Evolutionary conservation across 2,888 invertebrate species (phyloP), one percentile per base, ranked within the genome.

Genomic region (Patella depressa): DNA sequence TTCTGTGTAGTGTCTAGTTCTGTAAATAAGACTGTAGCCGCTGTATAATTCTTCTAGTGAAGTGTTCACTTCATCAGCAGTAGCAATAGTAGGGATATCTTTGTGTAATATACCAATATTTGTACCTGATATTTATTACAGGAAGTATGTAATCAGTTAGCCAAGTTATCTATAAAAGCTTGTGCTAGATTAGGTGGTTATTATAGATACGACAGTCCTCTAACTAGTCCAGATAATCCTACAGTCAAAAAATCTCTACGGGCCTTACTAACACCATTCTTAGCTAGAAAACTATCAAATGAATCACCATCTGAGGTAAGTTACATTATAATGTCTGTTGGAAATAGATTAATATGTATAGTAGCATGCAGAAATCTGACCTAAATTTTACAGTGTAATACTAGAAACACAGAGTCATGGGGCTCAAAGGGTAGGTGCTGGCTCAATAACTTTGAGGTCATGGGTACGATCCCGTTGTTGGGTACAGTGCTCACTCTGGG

Each of bases 91-190:
- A 1, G 0, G n/a, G 65, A 65, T 9, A 45, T 45, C 9, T 45
- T 9, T 45, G 1, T 45, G 45, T 45, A 45, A 45, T 45, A 45
- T 45, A 7, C 9, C 9, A 45, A 45, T 45, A 45, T 45, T 9
- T 45, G 7, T 45, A 45, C 9, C 14, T 65, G 19, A 24, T 24
- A 17, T 65, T 65, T 65, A 14, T 73, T 79, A 54, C 85, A 98
- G 94, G 97, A 98, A 92, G 94, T 96, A 34, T 95, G 96, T n/a
- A 99, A 99, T 91, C 95, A 95, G 85, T 93, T 99, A 85, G 98
- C 99, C 0, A 96, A 96, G 90, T 94, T 96, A 89, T 95, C 97
- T 74, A 94, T 98, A 7, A 92, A 93, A 74, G 98, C 98, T 0
- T 95, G 97, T 88, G 96, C 96, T 0, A 94, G 96, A 72, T 92